Evolutionary conservation across 2,888 invertebrate genomes (phyloP).

Genomic region (Drosophila heteroneura): DNA sequence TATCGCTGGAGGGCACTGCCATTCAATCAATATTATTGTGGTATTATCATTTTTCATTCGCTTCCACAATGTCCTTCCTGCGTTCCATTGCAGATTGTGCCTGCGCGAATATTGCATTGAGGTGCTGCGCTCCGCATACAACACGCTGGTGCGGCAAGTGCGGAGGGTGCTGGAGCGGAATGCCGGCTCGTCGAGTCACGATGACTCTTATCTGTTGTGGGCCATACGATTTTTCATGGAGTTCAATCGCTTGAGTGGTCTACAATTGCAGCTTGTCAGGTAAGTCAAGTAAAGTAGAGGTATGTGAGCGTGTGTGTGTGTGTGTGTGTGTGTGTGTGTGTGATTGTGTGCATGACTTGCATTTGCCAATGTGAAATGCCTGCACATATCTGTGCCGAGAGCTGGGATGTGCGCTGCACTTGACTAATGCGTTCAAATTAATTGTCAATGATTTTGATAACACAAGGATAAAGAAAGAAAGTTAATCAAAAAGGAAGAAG

Average conservation of each 20-base stretch:
- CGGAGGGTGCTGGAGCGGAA: constrained; percentile 90
- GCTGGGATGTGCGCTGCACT: constrained; percentile 29
- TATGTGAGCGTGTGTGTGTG: constrained; percentile 8
- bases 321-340: constrained; percentile 8
- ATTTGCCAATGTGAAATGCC: constrained; percentile 61
- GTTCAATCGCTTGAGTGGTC: constrained; percentile 95
- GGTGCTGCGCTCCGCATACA: constrained; percentile 96
- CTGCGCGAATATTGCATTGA: constrained; percentile 97
- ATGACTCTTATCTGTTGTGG: constrained; percentile 98
- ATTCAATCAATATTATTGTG: constrained; percentile 80
- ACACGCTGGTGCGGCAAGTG: constrained; percentile 95
- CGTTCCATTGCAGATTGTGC: constrained; percentile 88
- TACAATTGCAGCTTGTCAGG: constrained; percentile 95
- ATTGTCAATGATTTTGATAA: constrained; percentile 63
- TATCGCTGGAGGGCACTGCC: constrained; percentile 44
- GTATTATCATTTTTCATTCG: constrained; percentile 76
- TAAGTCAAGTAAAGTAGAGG: constrained; percentile 83
- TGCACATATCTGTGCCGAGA: constrained; percentile 23
- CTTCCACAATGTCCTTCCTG: constrained; percentile 8
- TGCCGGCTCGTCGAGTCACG: constrained; percentile 91
- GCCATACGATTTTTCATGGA: constrained; percentile 98
- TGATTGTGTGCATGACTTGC: constrained; percentile 30
- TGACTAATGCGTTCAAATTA: constrained; percentile 69
- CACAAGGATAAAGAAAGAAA: not conserved
- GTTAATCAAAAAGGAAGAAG: not conserved